Evolutionary conservation across 2,797 vertebrate genomes (phyloP).

Genomic region (Spinus olivaceus): DNA sequence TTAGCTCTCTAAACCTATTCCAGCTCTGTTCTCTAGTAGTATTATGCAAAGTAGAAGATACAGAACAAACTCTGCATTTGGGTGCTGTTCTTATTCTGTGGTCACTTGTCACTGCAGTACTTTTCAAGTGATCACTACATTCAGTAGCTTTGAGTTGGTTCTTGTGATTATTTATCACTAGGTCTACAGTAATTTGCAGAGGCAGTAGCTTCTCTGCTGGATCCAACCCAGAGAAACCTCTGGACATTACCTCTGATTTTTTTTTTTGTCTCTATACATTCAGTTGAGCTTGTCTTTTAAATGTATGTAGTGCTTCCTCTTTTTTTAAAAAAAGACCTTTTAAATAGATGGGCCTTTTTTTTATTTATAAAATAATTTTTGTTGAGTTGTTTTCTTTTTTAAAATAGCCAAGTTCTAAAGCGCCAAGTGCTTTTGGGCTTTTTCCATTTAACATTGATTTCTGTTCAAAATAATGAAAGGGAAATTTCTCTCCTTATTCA

Average conservation of each 20-base stretch:
- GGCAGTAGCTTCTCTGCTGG: neutral
- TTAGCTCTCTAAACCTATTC: neutral
- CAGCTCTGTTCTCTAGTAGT: neutral
- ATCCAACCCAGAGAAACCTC: neutral
- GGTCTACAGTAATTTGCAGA: neutral
- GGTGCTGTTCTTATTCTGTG: conserved; percentile 38
- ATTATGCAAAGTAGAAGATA: conserved; percentile 27
- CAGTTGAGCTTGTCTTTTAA: neutral
- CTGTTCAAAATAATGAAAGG: neutral
- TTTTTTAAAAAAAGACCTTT: neutral
- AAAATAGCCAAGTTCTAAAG: neutral
- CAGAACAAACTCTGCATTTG: conserved; percentile 37
- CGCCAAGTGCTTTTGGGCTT: neutral
- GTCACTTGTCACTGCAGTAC: neutral
- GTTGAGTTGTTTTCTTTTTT: neutral
- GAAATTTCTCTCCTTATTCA: neutral
- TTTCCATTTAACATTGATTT: neutral
- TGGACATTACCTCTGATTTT: neutral
- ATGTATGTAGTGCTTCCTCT: neutral
- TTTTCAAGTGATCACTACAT: conserved; percentile 9
- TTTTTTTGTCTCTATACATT: neutral
- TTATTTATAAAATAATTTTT: neutral
- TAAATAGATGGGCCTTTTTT: neutral
- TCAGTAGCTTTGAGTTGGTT: neutral
- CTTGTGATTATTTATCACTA: neutral